A percentile compares a stretch with the other conserved stretches of the same genome.
Evolutionary conservation across 1,140 invertebrate species (phyloP).

Genomic region (Drosophila pseudoobscura): DNA sequence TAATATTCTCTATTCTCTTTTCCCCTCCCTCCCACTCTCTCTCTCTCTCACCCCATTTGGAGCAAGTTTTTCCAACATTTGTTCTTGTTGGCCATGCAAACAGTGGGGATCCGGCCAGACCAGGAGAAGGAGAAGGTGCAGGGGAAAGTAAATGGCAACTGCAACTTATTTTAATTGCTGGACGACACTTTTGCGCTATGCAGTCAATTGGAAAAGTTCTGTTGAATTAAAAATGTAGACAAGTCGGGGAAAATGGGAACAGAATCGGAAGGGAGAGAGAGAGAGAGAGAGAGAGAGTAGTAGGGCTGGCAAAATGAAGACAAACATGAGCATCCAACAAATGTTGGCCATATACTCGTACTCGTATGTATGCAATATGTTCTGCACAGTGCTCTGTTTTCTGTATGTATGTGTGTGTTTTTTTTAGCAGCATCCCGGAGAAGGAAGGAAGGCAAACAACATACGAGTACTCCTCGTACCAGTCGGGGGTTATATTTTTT

Average conservation of each 20-base stretch:
- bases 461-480: constrained; percentile 8
- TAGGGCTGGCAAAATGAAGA: constrained; percentile 18
- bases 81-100: constrained; percentile 56
- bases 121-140: constrained; percentile 20
- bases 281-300: background rate
- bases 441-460: constrained; percentile 26
- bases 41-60: constrained; percentile 5
- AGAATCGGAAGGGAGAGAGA: background rate
- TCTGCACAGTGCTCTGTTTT: constrained; percentile 29
- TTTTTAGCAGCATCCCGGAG: background rate
- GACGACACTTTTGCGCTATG: constrained; percentile 73
- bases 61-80: constrained; percentile 51
- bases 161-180: constrained; percentile 76
- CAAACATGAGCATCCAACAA: constrained; percentile 44
- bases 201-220: constrained; percentile 76
- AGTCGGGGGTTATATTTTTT: constrained; percentile 20
- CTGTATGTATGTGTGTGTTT: constrained; percentile 11
- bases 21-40: background rate
- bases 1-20: constrained; percentile 38
- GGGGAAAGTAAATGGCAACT: constrained; percentile 65
- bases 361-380: background rate
- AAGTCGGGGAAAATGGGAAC: constrained; percentile 16
- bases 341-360: constrained; percentile 39
- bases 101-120: constrained; percentile 20
- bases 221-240: constrained; percentile 64